Base-by-base conservation (phyloP, 2,888 invertebrate genomes). In the Branchinecta sandiegonensis region DNA sequence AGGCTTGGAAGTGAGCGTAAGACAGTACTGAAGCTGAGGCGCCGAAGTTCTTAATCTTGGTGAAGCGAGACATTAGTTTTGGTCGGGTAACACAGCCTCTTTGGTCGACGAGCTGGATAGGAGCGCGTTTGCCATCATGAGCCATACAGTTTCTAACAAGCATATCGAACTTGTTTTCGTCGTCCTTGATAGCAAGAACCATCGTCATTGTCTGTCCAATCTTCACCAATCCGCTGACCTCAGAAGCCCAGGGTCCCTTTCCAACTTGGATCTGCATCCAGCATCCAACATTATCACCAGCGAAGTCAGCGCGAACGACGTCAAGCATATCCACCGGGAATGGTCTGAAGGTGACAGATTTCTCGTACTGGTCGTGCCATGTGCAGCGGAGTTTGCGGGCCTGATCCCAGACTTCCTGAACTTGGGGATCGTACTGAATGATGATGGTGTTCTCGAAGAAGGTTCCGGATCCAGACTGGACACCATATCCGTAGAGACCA, bases 221-320 rank as follows among this genome's bases (percentile, higher is more conserved):
- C 80, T 94, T 94, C 0, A 94, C 94, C 66, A 94, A 81, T 0
- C 94, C 94, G 0, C 92, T 91, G 1, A 94, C 94, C 79, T 94
- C 94, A 0, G 92, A 91, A 11, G 94, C 93, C 93, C 94, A 94
- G 0, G 94, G 94, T 37, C 93, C 92, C 77, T 91, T 92, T 63
- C 92, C 93, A 6, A 92, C 91, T 81, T 94, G 94, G 73, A 94
- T 94, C 77, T 94, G 93, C 94, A 94, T 94, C 94, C 94, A 94
- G 79, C 94, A 94, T 17, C 93, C 93, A 3, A 94, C 92, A 75
- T 94, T 94, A 75, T 94, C 94, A 0, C 94, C 94, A 70, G 93
- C 92, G 73, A 94, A 94, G 75, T 94, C 93, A 5, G 94, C 93
- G 68, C 92, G 81, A n/a, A 94, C 92, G 7, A 94, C 93, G 77